Conservation (phyloP, 2,888 invertebrate genomes). For the Diarsia mendica region DNA sequence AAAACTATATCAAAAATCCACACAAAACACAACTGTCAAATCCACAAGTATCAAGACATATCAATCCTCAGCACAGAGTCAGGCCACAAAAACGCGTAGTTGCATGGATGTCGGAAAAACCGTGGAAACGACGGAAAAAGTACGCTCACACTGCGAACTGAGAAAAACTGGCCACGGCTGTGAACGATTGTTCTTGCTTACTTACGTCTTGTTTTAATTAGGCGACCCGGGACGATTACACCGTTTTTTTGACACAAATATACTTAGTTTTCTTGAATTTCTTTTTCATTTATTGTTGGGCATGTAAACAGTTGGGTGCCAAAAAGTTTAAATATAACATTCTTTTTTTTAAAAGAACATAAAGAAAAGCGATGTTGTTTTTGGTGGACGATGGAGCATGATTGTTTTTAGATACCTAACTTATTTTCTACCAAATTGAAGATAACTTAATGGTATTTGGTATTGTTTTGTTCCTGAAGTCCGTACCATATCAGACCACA, state of each 20-base stretch:
- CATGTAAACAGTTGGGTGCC: neutral
- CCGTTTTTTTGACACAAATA: neutral
- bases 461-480: neutral
- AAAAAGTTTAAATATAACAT: neutral
- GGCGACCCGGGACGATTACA: conserved; percentile 27
- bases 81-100: conserved; percentile 73
- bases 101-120: conserved; percentile 82
- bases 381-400: neutral
- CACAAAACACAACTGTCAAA: neutral
- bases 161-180: conserved; percentile 73
- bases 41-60: conserved; percentile 72
- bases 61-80: conserved; percentile 68
- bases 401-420: neutral
- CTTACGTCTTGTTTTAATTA: conserved; percentile 57
- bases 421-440: neutral
- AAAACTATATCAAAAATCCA: neutral
- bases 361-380: neutral
- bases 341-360: too few species aligned
- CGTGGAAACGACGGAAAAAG: conserved; percentile 88
- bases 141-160: conserved; percentile 78
- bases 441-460: neutral
- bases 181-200: conserved; percentile 58
- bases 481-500: too few species aligned
- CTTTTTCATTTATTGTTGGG: neutral
- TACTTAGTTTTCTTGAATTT: neutral